Base-by-base conservation (phyloP, 1,140 invertebrate genomes). In the Drosophila tsacasi region DNA sequence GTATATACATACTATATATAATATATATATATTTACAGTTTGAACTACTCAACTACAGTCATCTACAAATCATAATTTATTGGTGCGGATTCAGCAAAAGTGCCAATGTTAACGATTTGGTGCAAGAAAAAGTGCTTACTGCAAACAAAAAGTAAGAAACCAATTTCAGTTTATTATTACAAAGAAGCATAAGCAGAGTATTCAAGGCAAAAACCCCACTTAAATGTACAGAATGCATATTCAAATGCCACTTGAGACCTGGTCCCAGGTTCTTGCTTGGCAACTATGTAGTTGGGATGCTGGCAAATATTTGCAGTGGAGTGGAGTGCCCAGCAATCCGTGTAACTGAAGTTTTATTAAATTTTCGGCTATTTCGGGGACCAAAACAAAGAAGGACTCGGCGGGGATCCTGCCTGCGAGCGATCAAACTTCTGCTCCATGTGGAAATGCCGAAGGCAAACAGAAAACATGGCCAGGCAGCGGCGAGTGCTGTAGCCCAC, bases 401-500 rank as follows among this genome's bases (percentile, higher is more conserved):
- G 2, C 27, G 1, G 46, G 39, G 21, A 57, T n/a, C n/a, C n/a
- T 69, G 61, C 61, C 39, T 27, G 0, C 40, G 5, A 23, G 63
- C 44, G 19, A 30, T 35, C 6, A 69, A 69, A 44, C 37, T 66
- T 52, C 21, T 39, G 30, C 30, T 66, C 30, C 61, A 50, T 69
- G 60, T 64, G 23, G 7, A 27, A 65, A 42, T 42, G 60, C 65
- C 58, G 21, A 2, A 21, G 35, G 44, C 57, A 21, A 54, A 55
- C 58, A 67, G 0, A 68, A 30, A 76, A 71, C 30, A 66, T 27
- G 49, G 39, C 25, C 15, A 40, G 39, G 8, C 40, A 46, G 19
- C n/a, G n/a, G n/a, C n/a, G n/a, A n/a, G 7, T 30, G 7, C 27
- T 30, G 27, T 30, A 8, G 27, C 27, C 27, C 27, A 30, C 27